These are phyloP conservation scores for Cardinalis cardinalis DNA, from an alignment of 2,113 vertebrate genomes.

Conservation along the genomic window DNA sequence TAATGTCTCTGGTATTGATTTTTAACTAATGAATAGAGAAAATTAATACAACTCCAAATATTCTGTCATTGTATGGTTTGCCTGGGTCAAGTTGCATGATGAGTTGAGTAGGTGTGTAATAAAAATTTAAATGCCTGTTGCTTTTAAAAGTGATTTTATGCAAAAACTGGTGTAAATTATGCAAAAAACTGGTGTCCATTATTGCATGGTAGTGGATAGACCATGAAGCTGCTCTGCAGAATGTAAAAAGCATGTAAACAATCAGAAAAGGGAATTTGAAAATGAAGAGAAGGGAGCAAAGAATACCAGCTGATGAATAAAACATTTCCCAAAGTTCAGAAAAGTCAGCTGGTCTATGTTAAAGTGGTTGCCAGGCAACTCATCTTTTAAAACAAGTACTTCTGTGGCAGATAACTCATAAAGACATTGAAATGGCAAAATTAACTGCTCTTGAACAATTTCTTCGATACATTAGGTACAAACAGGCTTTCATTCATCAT, in stretches of 20 bases:
- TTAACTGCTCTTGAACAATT: constrained; percentile 65
- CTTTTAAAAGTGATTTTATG: background rate
- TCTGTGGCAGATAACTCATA: constrained; percentile 69
- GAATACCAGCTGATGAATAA: constrained; percentile 74
- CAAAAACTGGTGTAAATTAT: constrained; percentile 8
- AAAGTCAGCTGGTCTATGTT: constrained; percentile 68
- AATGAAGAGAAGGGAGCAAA: constrained; percentile 59
- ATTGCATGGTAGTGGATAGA: background rate
- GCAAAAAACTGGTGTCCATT: constrained; percentile 16
- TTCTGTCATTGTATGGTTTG: background rate
- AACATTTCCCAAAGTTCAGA: constrained; percentile 69
- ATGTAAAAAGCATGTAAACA: constrained; percentile 57
- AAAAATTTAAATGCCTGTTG: background rate
- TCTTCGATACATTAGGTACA: constrained; percentile 61
- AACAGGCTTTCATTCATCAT: constrained; percentile 52
- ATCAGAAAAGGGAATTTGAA: constrained; percentile 52
- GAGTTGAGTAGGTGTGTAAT: background rate
- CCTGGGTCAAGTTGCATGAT: background rate
- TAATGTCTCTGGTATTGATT: background rate
- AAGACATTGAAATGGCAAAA: constrained; percentile 65
- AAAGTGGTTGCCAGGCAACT: constrained; percentile 76
- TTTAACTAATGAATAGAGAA: background rate
- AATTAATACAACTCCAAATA: background rate
- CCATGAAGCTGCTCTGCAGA: constrained; percentile 29
- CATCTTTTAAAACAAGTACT: constrained; percentile 70